These are phyloP conservation scores for Octodon degus DNA, from an alignment of 2,113 vertebrate species.

Conservation along the genomic window DNA sequence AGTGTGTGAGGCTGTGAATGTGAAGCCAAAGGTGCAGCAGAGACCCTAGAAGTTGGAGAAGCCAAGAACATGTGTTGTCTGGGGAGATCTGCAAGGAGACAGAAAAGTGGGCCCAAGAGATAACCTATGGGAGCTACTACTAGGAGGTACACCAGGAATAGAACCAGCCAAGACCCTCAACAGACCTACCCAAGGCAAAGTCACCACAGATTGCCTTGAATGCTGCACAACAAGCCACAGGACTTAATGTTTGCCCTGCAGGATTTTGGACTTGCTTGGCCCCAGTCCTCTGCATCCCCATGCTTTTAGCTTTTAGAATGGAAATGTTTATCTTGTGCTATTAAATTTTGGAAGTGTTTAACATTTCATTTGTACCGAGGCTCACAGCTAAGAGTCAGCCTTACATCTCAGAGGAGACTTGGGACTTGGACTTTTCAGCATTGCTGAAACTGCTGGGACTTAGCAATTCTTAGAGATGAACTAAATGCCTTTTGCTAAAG, in stretches of 20 bases:
- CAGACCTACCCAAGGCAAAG: too few relatives aligned
- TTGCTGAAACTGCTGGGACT: not conserved
- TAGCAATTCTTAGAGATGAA: not conserved
- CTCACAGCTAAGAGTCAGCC: not conserved
- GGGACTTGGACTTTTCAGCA: not conserved
- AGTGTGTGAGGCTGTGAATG: not conserved
- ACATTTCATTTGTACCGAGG: not conserved
- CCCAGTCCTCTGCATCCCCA: not conserved
- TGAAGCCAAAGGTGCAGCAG: not conserved
- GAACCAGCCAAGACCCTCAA: not conserved
- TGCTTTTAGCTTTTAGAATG: not conserved
- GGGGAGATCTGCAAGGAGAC: not conserved
- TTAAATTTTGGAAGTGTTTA: not conserved
- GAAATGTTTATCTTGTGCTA: not conserved
- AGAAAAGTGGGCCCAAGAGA: not conserved
- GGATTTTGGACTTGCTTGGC: too few relatives aligned
- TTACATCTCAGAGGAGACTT: not conserved
- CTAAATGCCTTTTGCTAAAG: not conserved
- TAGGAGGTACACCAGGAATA: not conserved
- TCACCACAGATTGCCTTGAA: not conserved
- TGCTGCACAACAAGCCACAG: not conserved
- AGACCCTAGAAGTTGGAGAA: not conserved
- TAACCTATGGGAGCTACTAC: not conserved
- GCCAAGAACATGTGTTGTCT: not conserved
- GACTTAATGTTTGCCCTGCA: not conserved